These are phyloP conservation scores for Euura saliciscinereae DNA, from an alignment of 1,140 invertebrate species.

Conservation along the genomic window DNA sequence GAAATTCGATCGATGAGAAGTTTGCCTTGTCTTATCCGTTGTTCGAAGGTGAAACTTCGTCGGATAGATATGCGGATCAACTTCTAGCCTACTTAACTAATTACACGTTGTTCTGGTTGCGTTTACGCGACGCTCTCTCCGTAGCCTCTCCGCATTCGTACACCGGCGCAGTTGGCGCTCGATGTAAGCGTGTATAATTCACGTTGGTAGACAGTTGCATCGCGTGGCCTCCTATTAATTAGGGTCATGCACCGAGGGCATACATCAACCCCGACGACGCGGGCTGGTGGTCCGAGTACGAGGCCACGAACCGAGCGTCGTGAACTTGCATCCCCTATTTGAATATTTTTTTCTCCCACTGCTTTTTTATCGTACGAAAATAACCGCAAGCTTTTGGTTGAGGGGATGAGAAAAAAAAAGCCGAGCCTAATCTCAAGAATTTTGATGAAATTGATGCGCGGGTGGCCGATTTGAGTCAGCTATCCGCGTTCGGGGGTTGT, in stretches of 20 bases:
- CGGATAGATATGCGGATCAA: not conserved
- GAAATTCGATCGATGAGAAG: not conserved
- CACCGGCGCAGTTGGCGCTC: not conserved
- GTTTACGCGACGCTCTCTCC: constrained; percentile 29
- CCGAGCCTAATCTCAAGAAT: no score
- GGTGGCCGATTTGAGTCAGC: no score
- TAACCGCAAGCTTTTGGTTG: constrained; percentile 9
- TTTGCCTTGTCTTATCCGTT: not conserved
- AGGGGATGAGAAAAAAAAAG: not conserved
- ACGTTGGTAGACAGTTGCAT: constrained; percentile 53
- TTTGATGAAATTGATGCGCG: no score
- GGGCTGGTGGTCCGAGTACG: not conserved
- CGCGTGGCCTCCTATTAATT: constrained; percentile 58
- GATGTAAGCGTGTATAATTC: constrained; percentile 46
- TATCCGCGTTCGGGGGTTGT: constrained; percentile 31
- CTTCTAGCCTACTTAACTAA: constrained; percentile 29
- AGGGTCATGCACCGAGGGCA: constrained; percentile 54
- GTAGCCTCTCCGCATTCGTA: constrained; percentile 6
- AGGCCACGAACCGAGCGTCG: not conserved
- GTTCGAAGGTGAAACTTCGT: not conserved
- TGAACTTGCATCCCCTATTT: constrained; percentile 29
- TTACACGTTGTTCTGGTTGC: constrained; percentile 29
- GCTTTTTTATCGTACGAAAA: not conserved
- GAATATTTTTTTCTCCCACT: constrained; percentile 28
- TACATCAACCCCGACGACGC: constrained; percentile 45